Evolutionary conservation across 2,113 vertebrate species (phyloP).

Genomic region (Rhea pennata): DNA sequence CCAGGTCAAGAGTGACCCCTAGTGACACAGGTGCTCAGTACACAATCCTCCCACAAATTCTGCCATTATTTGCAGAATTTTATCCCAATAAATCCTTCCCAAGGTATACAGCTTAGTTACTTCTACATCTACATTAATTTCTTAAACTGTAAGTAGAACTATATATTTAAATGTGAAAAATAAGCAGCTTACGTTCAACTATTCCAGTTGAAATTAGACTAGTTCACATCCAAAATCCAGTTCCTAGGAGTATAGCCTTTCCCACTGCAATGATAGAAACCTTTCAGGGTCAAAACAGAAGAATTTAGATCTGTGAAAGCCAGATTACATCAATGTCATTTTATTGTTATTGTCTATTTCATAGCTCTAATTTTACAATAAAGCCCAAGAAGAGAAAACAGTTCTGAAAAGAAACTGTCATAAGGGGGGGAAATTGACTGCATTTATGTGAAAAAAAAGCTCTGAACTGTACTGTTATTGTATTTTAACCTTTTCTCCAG

Average conservation of each 20-base stretch:
- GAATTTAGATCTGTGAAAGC: fast-evolving
- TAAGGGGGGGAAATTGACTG: neutral
- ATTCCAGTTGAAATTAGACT: neutral
- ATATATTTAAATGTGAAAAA: neutral
- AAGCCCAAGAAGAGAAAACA: neutral
- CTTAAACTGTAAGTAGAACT: neutral
- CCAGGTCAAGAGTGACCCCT: constrained; percentile 65
- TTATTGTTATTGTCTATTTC: neutral
- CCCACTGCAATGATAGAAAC: neutral
- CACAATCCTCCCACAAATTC: fast-evolving
- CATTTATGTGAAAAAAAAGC: neutral
- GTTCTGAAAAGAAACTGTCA: neutral
- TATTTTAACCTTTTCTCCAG: fast-evolving
- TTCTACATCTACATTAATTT: neutral
- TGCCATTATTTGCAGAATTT: neutral
- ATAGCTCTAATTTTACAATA: neutral
- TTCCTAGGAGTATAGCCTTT: neutral
- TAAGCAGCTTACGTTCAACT: neutral
- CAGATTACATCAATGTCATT: neutral
- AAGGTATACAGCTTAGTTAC: neutral
- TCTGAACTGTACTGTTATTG: neutral
- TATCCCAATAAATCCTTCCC: neutral
- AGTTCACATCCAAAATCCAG: neutral
- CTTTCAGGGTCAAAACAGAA: neutral
- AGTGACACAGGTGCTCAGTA: constrained; percentile 6